phyloP scores from a whole-genome alignment of 2,797 vertebrate species.

The Sitta carolinensis region DNA sequence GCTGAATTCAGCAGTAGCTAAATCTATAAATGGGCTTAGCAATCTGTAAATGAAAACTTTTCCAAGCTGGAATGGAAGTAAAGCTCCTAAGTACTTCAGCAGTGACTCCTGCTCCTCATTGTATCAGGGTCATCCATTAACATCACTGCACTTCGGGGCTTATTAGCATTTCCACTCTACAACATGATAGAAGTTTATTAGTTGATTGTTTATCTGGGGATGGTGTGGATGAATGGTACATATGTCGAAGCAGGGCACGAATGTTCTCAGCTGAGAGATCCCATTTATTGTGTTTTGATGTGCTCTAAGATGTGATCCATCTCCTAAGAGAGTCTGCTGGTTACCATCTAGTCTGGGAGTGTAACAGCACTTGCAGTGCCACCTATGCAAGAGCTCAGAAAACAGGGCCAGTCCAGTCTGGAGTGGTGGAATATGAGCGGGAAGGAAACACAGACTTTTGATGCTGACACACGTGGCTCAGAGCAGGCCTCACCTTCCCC shows the following conservation, averaged over 20 bases:
- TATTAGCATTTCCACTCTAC: background rate
- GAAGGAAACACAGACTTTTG: background rate
- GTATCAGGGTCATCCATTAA: background rate
- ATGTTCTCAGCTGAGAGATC: background rate
- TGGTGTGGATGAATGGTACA: background rate
- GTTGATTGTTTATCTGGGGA: background rate
- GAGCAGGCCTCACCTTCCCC: background rate
- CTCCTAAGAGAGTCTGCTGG: background rate
- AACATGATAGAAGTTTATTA: background rate
- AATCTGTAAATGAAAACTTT: background rate
- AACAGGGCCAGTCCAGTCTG: background rate
- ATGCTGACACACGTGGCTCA: background rate
- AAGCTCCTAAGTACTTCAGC: background rate
- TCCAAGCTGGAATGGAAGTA: background rate
- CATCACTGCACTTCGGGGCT: background rate
- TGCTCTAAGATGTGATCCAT: background rate
- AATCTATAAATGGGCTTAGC: background rate
- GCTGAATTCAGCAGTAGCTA: background rate
- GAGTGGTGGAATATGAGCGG: background rate
- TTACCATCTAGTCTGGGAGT: background rate
- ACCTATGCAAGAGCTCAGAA: background rate
- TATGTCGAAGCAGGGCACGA: background rate
- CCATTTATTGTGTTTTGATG: background rate
- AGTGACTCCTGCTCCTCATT: background rate
- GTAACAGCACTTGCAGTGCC: background rate